Base-by-base conservation (phyloP, 2,888 invertebrate genomes). In the Phalera bucephala region DNA sequence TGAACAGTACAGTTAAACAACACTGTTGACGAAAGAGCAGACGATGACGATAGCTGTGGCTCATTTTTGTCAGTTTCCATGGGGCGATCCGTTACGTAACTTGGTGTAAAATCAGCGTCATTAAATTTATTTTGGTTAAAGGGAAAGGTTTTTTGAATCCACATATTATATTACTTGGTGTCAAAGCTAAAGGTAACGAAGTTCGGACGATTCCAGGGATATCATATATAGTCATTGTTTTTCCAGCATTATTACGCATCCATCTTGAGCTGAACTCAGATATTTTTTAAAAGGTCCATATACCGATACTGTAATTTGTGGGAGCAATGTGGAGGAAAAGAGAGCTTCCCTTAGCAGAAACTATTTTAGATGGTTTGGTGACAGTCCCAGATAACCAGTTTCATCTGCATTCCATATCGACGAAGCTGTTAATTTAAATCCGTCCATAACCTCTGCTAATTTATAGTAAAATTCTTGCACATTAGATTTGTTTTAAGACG, bases 271-370 rank as follows among this genome's bases (percentile, higher is more conserved):
- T 9, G 1, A 1, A 8, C 4, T 22, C 2, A 22, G n/a, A 9
- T 6, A 6, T 31, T 27, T 47, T 28, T 45, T 46, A 5, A 47
- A 38, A 14, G 51, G 47, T 17, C 51, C 47, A 17, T 37, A 48
- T 2, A 48, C 41, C 25, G 36, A 28, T 10, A 34, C 23, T 52
- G 52, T 25, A 52, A 31, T 23, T 43, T 43, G 29, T 52, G 50
- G 35, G 32, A 45, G 30, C 53, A 53, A 37, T 48, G 50, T 9
- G 50, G 53, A 33, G 42, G 48, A 15, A 53, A 51, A 8, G 50
- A 36, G 6, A 51, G n/a, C n/a, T n/a, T n/a, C n/a, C n/a, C n/a
- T n/a, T n/a, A n/a, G n/a, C n/a, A n/a, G n/a, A n/a, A n/a, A n/a
- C n/a, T n/a, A n/a, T n/a, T n/a, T n/a, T n/a, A n/a, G n/a, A n/a